Conservation (phyloP, 2,888 invertebrate species). For the Tiliacea aurago region DNA sequence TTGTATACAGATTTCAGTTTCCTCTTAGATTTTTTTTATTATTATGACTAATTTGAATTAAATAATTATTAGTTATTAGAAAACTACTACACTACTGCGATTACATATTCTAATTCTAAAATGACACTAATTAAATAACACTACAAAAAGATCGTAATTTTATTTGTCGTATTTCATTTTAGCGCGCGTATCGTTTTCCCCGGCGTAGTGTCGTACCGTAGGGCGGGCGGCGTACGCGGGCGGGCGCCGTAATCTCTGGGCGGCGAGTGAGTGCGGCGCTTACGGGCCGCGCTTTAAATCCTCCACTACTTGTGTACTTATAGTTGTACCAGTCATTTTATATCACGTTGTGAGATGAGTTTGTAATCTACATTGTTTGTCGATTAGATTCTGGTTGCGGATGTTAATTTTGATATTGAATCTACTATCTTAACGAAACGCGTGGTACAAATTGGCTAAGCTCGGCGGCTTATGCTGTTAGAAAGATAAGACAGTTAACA, state of each 20-base stretch:
- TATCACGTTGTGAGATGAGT: constrained; percentile 24
- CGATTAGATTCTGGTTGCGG: not conserved
- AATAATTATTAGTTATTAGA: not conserved
- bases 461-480: no score
- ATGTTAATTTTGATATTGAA: not conserved
- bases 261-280: constrained; percentile 77
- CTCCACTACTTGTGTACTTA: constrained; percentile 60
- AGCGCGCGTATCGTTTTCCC: constrained; percentile 48
- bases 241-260: constrained; percentile 79
- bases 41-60: constrained; percentile 11
- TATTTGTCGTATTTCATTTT: constrained; percentile 52
- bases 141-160: constrained; percentile 31
- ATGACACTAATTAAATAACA: constrained; percentile 37
- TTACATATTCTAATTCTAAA: constrained; percentile 30
- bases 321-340: constrained; percentile 26
- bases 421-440: not conserved
- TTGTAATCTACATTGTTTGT: constrained; percentile 9
- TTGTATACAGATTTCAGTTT: constrained; percentile 56
- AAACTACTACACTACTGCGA: constrained; percentile 23
- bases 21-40: constrained; percentile 34
- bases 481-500: no score
- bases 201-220: constrained; percentile 53
- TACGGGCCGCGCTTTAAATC: constrained; percentile 69
- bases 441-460: no score
- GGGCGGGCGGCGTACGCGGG: constrained; percentile 73